These are phyloP conservation scores for Halcyon malimbica DNA, from an alignment of 2,113 vertebrate species.

Conservation along the genomic window DNA sequence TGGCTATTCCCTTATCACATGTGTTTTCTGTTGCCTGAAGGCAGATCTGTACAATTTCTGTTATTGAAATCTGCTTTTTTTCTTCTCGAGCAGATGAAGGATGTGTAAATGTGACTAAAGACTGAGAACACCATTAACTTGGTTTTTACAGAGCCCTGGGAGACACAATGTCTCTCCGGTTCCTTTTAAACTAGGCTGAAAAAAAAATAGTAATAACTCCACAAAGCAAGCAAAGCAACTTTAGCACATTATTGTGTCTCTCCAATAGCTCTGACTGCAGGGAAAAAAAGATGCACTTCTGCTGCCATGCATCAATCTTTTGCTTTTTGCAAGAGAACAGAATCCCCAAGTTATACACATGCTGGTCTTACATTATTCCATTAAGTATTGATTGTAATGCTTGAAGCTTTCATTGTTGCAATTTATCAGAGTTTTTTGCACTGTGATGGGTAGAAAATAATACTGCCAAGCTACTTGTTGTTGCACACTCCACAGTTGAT, in stretches of 20 bases:
- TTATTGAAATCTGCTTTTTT: slow-evolving; percentile 60
- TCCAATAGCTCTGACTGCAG: neutral
- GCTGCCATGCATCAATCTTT: slow-evolving; percentile 32
- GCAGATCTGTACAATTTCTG: slow-evolving; percentile 69
- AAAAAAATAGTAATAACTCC: slow-evolving; percentile 35
- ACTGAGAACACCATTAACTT: slow-evolving; percentile 68
- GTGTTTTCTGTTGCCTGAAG: slow-evolving; percentile 70
- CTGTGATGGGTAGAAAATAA: slow-evolving; percentile 46
- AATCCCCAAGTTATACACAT: slow-evolving; percentile 44
- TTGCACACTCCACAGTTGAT: neutral
- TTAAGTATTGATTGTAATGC: slow-evolving; percentile 63
- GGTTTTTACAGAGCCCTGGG: slow-evolving; percentile 32
- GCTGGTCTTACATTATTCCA: slow-evolving; percentile 66
- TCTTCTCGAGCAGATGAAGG: slow-evolving; percentile 53
- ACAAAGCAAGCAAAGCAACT: slow-evolving; percentile 44
- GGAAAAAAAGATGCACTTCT: slow-evolving; percentile 7
- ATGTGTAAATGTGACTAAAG: slow-evolving; percentile 75
- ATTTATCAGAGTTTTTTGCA: slow-evolving; percentile 59
- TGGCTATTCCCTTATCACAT: slow-evolving; percentile 69
- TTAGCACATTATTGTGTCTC: slow-evolving; percentile 26
- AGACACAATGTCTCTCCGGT: slow-evolving; percentile 43
- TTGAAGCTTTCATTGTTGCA: slow-evolving; percentile 65
- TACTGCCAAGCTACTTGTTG: neutral
- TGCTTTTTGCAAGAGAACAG: slow-evolving; percentile 49
- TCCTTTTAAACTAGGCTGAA: slow-evolving; percentile 31